Percentiles rank a stretch among this genome's conserved stretches.
Conservation (phyloP, 2,113 vertebrate species). For the Pycnonotus jocosus region DNA sequence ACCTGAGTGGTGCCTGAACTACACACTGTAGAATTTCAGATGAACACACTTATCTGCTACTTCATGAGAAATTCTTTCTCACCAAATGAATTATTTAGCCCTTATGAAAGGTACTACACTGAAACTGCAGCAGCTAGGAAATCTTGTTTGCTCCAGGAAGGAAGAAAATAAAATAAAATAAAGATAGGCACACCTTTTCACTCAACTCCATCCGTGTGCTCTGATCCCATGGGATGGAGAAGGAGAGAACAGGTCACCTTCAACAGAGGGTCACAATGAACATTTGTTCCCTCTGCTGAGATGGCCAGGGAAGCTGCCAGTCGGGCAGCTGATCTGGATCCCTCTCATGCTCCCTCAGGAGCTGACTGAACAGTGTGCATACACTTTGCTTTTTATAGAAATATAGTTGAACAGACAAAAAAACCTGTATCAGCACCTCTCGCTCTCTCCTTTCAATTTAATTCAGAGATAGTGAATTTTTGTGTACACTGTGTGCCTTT, state of each 20-base stretch:
- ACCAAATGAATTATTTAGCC: constrained; percentile 15
- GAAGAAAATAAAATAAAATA: background rate
- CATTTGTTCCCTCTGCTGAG: constrained; percentile 12
- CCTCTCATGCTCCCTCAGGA: constrained; percentile 7
- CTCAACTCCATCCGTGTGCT: background rate
- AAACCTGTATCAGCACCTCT: background rate
- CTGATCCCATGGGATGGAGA: background rate
- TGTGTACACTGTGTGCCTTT: background rate
- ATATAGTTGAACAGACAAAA: background rate
- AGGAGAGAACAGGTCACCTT: background rate
- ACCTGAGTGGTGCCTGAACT: background rate
- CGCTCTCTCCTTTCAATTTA: background rate
- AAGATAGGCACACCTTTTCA: background rate
- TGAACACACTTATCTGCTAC: background rate
- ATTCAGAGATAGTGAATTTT: background rate
- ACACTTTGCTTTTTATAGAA: constrained; percentile 19
- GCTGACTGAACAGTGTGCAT: background rate
- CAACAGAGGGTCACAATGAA: background rate
- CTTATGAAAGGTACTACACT: background rate
- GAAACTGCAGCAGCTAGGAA: background rate
- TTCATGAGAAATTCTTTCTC: constrained; percentile 1
- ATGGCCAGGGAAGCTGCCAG: background rate
- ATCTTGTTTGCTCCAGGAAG: background rate
- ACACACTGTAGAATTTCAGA: background rate
- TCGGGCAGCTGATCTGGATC: constrained; percentile 11